Conservation (phyloP, 2,888 invertebrate genomes). For the Chymomyza fuscimana region DNA sequence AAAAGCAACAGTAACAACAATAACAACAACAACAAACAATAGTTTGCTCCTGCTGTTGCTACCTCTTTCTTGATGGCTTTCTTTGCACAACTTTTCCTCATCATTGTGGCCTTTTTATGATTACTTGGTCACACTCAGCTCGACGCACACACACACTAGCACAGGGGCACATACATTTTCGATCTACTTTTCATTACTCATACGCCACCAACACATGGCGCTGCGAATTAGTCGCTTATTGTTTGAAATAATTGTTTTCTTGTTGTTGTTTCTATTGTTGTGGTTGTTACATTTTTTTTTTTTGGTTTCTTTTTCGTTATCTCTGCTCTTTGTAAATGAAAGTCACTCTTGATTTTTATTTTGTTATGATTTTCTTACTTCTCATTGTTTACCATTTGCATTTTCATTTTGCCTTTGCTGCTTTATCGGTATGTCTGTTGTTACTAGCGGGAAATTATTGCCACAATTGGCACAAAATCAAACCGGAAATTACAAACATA, state of each 20-base stretch:
- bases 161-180: slow-evolving; percentile 4
- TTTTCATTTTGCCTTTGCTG: neutral
- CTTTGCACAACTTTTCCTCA: slow-evolving; percentile 51
- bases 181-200: slow-evolving; percentile 35
- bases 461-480: slow-evolving; percentile 32
- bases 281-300: slow-evolving; percentile 1
- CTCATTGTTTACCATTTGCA: slow-evolving; percentile 5
- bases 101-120: slow-evolving; percentile 65
- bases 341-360: slow-evolving; percentile 60
- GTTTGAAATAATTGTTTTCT: slow-evolving; percentile 66
- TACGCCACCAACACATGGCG: slow-evolving; percentile 46
- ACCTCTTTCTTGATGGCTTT: slow-evolving; percentile 2
- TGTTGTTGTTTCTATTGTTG: slow-evolving; percentile 8
- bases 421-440: slow-evolving; percentile 1
- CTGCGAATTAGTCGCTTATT: slow-evolving; percentile 69
- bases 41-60: slow-evolving; percentile 36
- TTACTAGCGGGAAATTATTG: slow-evolving; percentile 52
- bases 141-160: slow-evolving; percentile 20
- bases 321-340: slow-evolving; percentile 52
- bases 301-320: slow-evolving; percentile 33
- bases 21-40: slow-evolving; percentile 53
- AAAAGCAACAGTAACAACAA: slow-evolving; percentile 4
- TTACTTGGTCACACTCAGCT: slow-evolving; percentile 50
- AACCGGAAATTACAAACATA: slow-evolving; percentile 60
- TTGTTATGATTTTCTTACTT: slow-evolving; percentile 51